Evolutionary conservation across 2,888 invertebrate species (phyloP), one percentile per base, ranked within the genome.

Genomic region (Eupithecia insigniata): DNA sequence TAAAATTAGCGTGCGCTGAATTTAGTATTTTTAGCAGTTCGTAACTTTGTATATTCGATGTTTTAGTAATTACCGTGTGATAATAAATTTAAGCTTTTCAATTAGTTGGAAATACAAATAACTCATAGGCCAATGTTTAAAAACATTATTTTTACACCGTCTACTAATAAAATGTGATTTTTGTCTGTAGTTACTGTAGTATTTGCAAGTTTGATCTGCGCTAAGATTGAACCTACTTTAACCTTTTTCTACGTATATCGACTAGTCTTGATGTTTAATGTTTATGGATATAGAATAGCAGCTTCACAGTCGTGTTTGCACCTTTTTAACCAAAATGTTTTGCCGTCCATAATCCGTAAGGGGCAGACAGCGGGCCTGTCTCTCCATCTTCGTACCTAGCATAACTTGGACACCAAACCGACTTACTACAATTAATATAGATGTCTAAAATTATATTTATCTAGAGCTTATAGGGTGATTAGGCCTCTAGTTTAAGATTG

Each of bases 141-240:
- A 90, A 90, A 91, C 89, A 91, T 93, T 93, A 94, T 94, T 93
- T 94, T 93, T 93, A 93, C 93, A 94, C 92, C 90, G 89, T 93
- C 90, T 93, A 89, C 87, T 87, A 87, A 84, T 81, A 86, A 85
- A 89, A 92, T 91, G 92, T 92, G 90, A 92, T 91, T 91, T 81
- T 91, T 89, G 90, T 92, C 67, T 65, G 70, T 73, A 67, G 70
- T 66, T 60, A 68, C 67, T 67, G 73, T 70, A 64, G 64, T 22
- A 36, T 64, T 34, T 36, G 34, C 18, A 51, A 66, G 28, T 51
- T 51, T n/a, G 34, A 10, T 34, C 34, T 64, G 26, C 64, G 43
- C 65, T 28, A 30, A 65, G 64, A 26, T 62, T 66, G 26, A 34
- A 61, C 60, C 67, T 61, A 46, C 18, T 66, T n/a, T 39, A 61